A percentile compares a stretch with the other conserved stretches of the same genome.
Conservation (phyloP, 2,113 vertebrate species). For the Osmerus mordax region DNA sequence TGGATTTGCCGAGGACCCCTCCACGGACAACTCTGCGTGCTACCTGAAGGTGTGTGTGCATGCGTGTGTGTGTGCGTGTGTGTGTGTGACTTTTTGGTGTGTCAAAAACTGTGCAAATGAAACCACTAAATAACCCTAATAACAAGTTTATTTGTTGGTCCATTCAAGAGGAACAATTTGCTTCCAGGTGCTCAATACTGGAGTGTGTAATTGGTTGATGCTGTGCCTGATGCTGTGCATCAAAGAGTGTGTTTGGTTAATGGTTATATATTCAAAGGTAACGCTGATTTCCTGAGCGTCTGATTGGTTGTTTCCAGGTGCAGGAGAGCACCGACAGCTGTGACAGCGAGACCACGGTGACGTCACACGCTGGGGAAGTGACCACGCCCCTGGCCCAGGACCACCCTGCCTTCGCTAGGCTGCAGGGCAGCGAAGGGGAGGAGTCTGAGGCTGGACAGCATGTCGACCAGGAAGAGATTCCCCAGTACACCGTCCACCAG, state of each 20-base stretch:
- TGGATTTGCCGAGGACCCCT: conserved; percentile 91
- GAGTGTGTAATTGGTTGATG: too few relatives aligned
- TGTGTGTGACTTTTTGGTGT: background rate
- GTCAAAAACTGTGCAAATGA: background rate
- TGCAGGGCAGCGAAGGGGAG: conserved; percentile 35
- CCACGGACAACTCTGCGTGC: conserved; percentile 76
- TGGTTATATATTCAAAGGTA: too few relatives aligned
- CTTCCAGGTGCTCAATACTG: too few relatives aligned
- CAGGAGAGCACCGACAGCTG: conserved; percentile 95
- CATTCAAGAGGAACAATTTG: too few relatives aligned
- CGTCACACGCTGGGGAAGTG: conserved; percentile 77
- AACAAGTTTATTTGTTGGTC: too few relatives aligned
- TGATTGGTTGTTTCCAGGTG: conserved; percentile 64
- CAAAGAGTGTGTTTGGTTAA: too few relatives aligned
- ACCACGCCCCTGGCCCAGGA: conserved; percentile 70
- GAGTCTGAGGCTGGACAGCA: conserved; percentile 40
- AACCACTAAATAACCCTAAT: background rate
- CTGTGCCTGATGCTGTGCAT: too few relatives aligned
- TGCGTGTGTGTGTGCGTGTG: background rate
- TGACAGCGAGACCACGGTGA: conserved; percentile 94
- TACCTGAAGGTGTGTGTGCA: conserved; percentile 78
- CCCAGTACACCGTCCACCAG: conserved; percentile 76
- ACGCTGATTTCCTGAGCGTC: background rate
- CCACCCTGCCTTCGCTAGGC: conserved; percentile 71
- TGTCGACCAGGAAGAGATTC: conserved; percentile 50